phyloP scores from a whole-genome alignment of 2,113 vertebrate species.

The Petroica traversi region DNA sequence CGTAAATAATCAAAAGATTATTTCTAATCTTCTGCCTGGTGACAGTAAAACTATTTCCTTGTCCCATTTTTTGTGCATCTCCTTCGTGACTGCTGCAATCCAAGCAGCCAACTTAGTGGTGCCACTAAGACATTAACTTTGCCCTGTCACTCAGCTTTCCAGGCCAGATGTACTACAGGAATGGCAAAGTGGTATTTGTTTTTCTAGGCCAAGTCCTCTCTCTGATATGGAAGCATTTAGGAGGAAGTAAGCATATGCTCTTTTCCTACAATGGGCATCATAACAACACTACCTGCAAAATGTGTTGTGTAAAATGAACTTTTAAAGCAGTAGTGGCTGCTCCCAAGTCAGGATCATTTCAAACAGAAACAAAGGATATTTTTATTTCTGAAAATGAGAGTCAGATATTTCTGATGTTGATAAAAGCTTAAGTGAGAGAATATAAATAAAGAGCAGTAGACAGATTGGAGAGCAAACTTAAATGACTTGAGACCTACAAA shows the following conservation, averaged over 20 bases:
- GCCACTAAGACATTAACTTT: neutral
- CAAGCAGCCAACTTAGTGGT: neutral
- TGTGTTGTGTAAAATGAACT: neutral
- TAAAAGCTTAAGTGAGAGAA: constrained; percentile 48
- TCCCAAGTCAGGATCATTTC: constrained; percentile 30
- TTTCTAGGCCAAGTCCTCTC: neutral
- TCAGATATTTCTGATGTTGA: constrained; percentile 54
- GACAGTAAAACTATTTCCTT: neutral
- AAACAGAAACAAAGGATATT: constrained; percentile 63
- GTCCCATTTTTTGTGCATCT: neutral
- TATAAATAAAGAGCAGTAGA: constrained; percentile 58
- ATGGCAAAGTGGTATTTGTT: neutral
- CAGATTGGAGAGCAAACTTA: constrained; percentile 57
- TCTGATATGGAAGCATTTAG: neutral
- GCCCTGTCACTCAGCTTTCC: neutral
- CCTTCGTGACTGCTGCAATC: neutral
- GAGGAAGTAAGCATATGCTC: neutral
- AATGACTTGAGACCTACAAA: constrained; percentile 68
- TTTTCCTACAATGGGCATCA: neutral
- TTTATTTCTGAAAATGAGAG: constrained; percentile 21
- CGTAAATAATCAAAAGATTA: neutral
- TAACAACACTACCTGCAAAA: constrained; percentile 7
- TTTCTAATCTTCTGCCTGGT: neutral
- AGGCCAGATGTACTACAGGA: neutral
- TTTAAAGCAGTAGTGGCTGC: neutral